These are phyloP conservation scores for Caenorhabditis tropicalis DNA, from an alignment of 1,140 invertebrate species.

Conservation along the genomic window DNA sequence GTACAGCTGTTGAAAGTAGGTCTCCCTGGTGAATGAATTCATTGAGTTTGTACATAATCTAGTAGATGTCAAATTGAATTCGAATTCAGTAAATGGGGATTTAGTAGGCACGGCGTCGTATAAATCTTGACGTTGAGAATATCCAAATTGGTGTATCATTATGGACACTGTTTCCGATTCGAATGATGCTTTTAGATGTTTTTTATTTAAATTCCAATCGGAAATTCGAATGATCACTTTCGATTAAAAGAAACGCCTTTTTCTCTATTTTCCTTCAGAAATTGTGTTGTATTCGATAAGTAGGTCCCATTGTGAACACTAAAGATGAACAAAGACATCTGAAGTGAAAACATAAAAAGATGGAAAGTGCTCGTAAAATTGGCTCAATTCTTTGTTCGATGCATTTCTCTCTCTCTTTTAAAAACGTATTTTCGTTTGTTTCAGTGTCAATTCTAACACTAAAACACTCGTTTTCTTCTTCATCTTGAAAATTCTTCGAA, in stretches of 20 bases:
- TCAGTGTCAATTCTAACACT: background rate
- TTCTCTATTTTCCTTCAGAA: background rate
- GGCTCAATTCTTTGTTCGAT: conserved; percentile 18
- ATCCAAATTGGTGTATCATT: background rate
- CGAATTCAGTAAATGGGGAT: background rate
- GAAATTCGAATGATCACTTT: background rate
- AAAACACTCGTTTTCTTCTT: background rate
- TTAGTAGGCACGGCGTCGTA: too few species aligned
- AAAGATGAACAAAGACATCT: background rate
- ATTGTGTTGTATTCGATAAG: background rate
- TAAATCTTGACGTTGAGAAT: too few species aligned
- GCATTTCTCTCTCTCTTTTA: background rate
- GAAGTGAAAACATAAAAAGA: conserved; percentile 6
- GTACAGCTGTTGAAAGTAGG: background rate
- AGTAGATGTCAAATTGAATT: background rate
- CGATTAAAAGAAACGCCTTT: background rate
- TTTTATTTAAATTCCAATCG: background rate
- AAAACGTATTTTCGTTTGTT: conserved; percentile 20
- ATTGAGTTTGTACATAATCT: background rate
- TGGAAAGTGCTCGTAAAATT: conserved; percentile 32
- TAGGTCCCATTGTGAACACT: conserved; percentile 10
- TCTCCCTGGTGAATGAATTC: background rate
- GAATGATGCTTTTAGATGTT: background rate
- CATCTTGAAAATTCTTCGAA: background rate
- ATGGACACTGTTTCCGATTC: background rate